Evolutionary conservation across 2,113 vertebrate species (phyloP).

Genomic region (Equus quagga): DNA sequence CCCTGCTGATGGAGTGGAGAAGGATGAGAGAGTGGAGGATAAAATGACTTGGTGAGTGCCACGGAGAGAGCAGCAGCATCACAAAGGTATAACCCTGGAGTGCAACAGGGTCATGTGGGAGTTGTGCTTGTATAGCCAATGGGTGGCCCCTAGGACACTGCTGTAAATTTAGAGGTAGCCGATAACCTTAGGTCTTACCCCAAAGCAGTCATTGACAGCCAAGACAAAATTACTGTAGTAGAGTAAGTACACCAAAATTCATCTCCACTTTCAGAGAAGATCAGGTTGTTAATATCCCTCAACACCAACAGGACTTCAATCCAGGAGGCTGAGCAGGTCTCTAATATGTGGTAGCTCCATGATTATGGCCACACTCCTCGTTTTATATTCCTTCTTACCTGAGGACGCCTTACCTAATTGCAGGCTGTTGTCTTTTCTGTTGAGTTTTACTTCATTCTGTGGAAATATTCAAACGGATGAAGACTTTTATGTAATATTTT

Average conservation of each 20-base stretch:
- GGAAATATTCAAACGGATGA: slow-evolving; percentile 21
- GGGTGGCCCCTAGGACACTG: too few relatives aligned
- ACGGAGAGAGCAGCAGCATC: neutral
- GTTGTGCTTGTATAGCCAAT: neutral
- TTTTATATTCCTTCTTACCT: neutral
- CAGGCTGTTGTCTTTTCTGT: neutral
- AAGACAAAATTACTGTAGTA: neutral
- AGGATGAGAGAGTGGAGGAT: neutral
- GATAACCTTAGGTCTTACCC: neutral
- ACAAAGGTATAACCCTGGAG: neutral
- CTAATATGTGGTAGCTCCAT: accelerated
- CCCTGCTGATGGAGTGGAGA: neutral
- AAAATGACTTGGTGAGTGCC: neutral
- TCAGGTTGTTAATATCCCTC: neutral
- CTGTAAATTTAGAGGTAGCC: neutral
- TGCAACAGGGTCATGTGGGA: neutral
- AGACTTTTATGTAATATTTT: slow-evolving; percentile 82
- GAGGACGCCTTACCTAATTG: neutral
- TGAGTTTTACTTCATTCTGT: neutral
- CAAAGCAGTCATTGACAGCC: neutral
- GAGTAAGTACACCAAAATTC: neutral
- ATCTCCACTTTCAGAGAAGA: neutral
- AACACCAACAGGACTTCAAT: neutral
- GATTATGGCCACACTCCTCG: neutral
- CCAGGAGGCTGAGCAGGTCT: neutral